Conservation (phyloP, 2,113 vertebrate species). For the Stegastes partitus region DNA sequence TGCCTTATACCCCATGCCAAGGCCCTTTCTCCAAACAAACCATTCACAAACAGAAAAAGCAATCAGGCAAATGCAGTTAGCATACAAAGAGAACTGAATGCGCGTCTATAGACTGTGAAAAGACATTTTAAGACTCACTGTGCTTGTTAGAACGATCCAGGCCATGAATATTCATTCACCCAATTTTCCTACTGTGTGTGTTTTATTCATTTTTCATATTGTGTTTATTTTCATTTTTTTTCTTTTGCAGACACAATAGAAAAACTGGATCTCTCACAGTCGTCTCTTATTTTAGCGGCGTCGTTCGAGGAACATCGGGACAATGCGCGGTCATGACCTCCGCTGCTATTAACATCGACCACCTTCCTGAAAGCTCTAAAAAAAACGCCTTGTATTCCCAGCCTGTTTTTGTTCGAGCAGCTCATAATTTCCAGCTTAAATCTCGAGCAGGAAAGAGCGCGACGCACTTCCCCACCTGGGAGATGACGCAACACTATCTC, state of each 20-base stretch:
- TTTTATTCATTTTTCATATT: slow-evolving; percentile 71
- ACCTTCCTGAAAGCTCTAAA: background rate
- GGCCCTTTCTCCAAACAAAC: slow-evolving; percentile 76
- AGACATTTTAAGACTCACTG: slow-evolving; percentile 67
- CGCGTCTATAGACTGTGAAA: slow-evolving; percentile 68
- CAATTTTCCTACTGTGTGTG: slow-evolving; percentile 56
- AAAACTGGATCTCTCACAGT: slow-evolving; percentile 16
- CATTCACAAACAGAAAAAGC: slow-evolving; percentile 80
- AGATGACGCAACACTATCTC: slow-evolving; percentile 5
- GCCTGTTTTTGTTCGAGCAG: slow-evolving; percentile 15
- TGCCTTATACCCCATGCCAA: slow-evolving; percentile 76
- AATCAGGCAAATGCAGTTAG: slow-evolving; percentile 80
- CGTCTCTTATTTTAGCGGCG: background rate
- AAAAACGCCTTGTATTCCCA: background rate
- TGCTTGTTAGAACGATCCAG: slow-evolving; percentile 67
- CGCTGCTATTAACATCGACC: background rate
- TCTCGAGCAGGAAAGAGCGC: slow-evolving; percentile 3
- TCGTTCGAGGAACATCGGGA: slow-evolving; percentile 7
- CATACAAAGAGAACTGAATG: slow-evolving; percentile 67
- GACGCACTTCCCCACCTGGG: slow-evolving; percentile 22
- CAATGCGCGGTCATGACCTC: slow-evolving; percentile 7
- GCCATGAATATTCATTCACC: slow-evolving; percentile 79
- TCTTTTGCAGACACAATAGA: slow-evolving; percentile 55
- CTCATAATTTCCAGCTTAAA: slow-evolving; percentile 15
- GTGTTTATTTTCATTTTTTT: slow-evolving; percentile 44